Evolutionary conservation across 2,113 vertebrate genomes (phyloP).

Genomic region (Mormoops blainvillei): DNA sequence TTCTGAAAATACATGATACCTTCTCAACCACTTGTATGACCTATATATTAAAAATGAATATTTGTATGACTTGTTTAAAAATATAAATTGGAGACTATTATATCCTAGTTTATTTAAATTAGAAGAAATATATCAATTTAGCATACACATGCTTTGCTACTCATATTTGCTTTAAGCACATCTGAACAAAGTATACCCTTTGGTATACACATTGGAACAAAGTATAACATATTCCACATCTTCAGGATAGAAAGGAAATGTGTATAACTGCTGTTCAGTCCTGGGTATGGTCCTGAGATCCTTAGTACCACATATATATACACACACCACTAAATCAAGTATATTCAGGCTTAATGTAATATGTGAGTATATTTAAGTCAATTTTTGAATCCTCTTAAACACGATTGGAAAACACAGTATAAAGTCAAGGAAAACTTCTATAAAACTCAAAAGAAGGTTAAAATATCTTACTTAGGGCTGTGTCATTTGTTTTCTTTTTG

Average conservation of each 20-base stretch:
- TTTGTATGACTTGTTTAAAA: neutral
- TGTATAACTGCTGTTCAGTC: neutral
- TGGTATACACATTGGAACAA: neutral
- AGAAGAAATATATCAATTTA: neutral
- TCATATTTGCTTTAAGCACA: neutral
- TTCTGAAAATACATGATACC: neutral
- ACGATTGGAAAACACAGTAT: neutral
- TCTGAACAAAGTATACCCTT: neutral
- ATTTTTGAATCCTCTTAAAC: neutral
- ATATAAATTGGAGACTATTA: neutral
- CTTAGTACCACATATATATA: neutral
- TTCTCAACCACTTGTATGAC: neutral
- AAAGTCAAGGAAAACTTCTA: neutral
- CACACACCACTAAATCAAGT: neutral
- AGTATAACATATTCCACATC: neutral
- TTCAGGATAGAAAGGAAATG: neutral
- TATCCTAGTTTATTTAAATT: neutral
- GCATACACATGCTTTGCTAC: neutral
- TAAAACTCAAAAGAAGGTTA: neutral
- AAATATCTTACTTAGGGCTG: neutral
- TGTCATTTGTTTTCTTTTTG: neutral
- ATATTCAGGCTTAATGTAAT: neutral
- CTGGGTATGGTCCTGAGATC: neutral
- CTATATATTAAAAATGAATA: neutral
- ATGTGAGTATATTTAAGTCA: neutral